These are phyloP conservation scores for Glandiceps talaboti DNA, from an alignment of 53 echinoderm and acorn worm species.

Conservation along the genomic window DNA sequence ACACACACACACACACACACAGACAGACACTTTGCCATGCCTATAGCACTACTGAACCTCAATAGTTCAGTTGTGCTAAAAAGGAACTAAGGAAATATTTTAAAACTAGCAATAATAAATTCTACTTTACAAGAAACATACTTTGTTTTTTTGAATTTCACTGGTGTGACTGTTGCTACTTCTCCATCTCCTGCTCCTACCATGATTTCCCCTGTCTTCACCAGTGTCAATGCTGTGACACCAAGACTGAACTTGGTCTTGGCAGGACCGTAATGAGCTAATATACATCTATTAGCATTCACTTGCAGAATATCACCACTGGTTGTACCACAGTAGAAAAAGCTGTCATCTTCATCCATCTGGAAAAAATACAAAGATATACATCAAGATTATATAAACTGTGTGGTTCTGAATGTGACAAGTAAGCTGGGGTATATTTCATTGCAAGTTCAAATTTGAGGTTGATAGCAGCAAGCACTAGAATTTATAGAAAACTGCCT, in stretches of 20 bases:
- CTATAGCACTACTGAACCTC: no score
- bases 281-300: slow-evolving; percentile 27
- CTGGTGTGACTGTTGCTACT: slow-evolving; percentile 49
- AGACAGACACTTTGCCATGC: no score
- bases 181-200: slow-evolving; percentile 79
- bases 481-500: no score
- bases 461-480: no score
- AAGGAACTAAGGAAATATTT: no score
- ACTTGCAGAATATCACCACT: slow-evolving; percentile 82
- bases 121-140: slow-evolving; percentile 9
- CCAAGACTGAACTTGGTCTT: slow-evolving; percentile 83
- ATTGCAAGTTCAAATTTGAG: no score
- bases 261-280: slow-evolving; percentile 52
- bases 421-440: no score
- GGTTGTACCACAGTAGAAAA: slow-evolving; percentile 89
- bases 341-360: slow-evolving; percentile 57
- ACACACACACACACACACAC: no score
- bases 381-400: no score
- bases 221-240: slow-evolving; percentile 62
- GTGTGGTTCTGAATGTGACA: no score
- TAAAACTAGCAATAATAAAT: no score
- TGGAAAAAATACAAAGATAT: slow-evolving; percentile 8
- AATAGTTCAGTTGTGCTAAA: no score
- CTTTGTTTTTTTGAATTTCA: slow-evolving; percentile 69
- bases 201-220: slow-evolving; percentile 58